Evolutionary conservation across 2,797 vertebrate genomes (phyloP), one percentile per base, ranked within the genome.

Genomic region (Bradypodion pumilum): DNA sequence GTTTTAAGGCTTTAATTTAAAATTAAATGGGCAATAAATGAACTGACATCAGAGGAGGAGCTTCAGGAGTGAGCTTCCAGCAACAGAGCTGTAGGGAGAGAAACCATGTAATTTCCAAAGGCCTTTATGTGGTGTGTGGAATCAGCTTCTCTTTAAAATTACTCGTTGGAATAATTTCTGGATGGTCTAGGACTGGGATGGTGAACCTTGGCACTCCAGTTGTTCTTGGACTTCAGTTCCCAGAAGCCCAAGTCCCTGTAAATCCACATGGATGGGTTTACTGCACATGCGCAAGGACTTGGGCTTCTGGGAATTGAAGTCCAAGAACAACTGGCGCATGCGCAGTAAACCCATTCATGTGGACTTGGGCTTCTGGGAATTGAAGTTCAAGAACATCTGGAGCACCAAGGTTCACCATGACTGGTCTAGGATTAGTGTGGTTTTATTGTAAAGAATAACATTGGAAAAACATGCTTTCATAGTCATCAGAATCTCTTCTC

Each of bases 21-120:
- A 82, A 73, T 88, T 83, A 77, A 76, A 76, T n/a, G 77, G 85
- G 72, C 87, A 90, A 91, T 89, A 89, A 87, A 84, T 90, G 86
- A 87, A 91, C 89, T 83, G 75, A 35, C 65, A 86, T 49, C 74
- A 76, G n/a, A 89, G 69, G n/a, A 89, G 69, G 63, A 82, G 56
- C 37, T 75, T 82, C 6, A 27, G 76, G 74, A 70, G 82, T 85
- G 78, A 75, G 86, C 62, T 16, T 7, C 59, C 29, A 90, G 81
- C 83, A 86, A 21, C 78, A 85, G 85, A 81, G 83, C 82, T n/a
- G 27, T 0, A 81, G 81, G 46, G 83, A 84, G 78, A 46, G 84
- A 78, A 72, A 91, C 27, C 0, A 0, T 93, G 68, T 87, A 83
- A 75, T 90, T 90, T 73, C 82, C 35, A 80, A 83, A 69, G 35